A percentile compares a stretch with the other conserved stretches of the same genome.
These are phyloP conservation scores for Euglossa dilemma DNA, from an alignment of 1,140 invertebrate species.

Conservation along the genomic window DNA sequence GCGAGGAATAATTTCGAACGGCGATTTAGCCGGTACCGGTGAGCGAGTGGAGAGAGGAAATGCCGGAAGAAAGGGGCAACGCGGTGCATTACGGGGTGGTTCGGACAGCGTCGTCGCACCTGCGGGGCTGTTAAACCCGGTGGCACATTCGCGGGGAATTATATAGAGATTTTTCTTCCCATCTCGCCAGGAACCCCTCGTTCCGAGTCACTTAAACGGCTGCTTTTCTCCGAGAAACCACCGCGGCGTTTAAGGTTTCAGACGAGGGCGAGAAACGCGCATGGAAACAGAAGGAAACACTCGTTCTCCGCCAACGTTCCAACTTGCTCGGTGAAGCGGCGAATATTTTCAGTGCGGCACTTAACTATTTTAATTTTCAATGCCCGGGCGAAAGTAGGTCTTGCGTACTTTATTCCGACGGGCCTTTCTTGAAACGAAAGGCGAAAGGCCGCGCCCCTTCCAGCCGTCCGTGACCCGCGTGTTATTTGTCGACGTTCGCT, in stretches of 20 bases:
- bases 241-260: slow-evolving; percentile 15
- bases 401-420: slow-evolving; percentile 27
- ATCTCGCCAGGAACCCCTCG: too few relatives aligned
- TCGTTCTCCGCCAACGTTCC: neutral
- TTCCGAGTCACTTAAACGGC: neutral
- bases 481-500: slow-evolving; percentile 50
- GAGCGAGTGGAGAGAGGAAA: neutral
- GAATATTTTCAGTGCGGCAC: slow-evolving; percentile 28
- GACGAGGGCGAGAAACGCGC: neutral
- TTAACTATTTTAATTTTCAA: slow-evolving; percentile 51
- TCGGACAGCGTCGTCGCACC: neutral
- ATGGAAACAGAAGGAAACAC: neutral
- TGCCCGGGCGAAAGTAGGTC: slow-evolving; percentile 43
- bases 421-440: slow-evolving; percentile 27
- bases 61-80: neutral
- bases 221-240: neutral
- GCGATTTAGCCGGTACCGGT: neutral
- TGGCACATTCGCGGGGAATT: neutral
- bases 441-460: slow-evolving; percentile 32
- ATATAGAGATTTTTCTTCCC: neutral
- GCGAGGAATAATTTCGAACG: too few relatives aligned
- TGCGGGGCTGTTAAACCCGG: neutral
- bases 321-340: neutral
- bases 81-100: neutral
- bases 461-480: slow-evolving; percentile 50